Percentiles rank a stretch among this genome's conserved stretches.
phyloP scores from a whole-genome alignment of 2,797 vertebrate species.

The Enteromius argenteus region DNA sequence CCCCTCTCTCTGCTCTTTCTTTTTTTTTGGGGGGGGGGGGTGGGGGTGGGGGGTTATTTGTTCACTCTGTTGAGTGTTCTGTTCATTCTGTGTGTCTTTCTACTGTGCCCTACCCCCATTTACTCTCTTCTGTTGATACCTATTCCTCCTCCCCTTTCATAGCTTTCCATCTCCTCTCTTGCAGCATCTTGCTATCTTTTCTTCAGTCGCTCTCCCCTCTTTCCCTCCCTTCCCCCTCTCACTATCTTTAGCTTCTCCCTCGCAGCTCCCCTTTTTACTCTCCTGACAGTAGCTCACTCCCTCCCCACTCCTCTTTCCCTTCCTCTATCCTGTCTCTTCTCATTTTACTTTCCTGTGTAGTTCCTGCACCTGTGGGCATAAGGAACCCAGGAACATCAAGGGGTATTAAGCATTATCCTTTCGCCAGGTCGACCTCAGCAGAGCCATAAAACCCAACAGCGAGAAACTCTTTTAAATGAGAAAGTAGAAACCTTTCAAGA shows the following conservation, averaged over 20 bases:
- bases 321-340: conserved; percentile 34
- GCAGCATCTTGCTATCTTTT: conserved; percentile 2
- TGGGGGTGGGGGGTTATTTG: background rate
- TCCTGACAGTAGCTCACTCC: conserved; percentile 38
- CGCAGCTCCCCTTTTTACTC: conserved; percentile 40
- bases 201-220: conserved; percentile 20
- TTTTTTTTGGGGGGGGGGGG: background rate
- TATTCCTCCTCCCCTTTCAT: conserved; percentile 45
- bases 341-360: conserved; percentile 2
- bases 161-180: background rate
- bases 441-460: background rate
- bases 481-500: background rate
- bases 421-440: background rate
- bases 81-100: conserved; percentile 45
- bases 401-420: conserved; percentile 34
- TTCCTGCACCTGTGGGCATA: conserved; percentile 41
- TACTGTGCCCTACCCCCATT: conserved; percentile 34
- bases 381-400: conserved; percentile 31
- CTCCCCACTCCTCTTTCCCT: conserved; percentile 15
- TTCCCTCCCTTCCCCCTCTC: conserved; percentile 11
- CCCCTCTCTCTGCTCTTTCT: conserved; percentile 42
- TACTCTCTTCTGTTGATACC: conserved; percentile 44
- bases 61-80: conserved; percentile 26
- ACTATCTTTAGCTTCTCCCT: conserved; percentile 49
- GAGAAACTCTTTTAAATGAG: background rate